Evolutionary conservation across 2,797 vertebrate genomes (phyloP), one percentile per base, ranked within the genome.

Genomic region (Danionella dracula): DNA sequence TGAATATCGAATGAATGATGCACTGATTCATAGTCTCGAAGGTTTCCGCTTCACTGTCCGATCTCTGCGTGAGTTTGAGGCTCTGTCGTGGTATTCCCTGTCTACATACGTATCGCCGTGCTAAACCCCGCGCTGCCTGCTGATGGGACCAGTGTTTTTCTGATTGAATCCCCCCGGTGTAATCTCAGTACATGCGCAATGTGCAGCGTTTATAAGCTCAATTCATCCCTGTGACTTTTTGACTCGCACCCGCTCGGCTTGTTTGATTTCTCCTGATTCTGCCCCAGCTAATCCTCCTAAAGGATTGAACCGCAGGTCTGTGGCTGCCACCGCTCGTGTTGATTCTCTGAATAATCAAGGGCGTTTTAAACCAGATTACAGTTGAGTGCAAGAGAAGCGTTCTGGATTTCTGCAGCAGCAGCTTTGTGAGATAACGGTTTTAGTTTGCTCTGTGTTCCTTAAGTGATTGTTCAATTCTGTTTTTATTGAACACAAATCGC

Each of bases 241-340:
- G 29, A 74, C 42, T 20, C 55, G 41, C 68, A 78, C 54, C 70
- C 76, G 58, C 84, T 61, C 62, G 77, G 73, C 63, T 66, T 66
- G 72, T 78, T 81, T 84, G 86, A 64, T 64, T 64, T 90, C 81
- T 78, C 73, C 80, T 80, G 82, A 84, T 84, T 84, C 88, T 80
- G 76, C 72, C 82, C 78, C 62, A 37, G 78, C 78, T 92, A 89
- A 93, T 93, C 86, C 87, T 89, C 82, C 86, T 83, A 82, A 81
- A 82, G 82, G 88, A 91, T 91, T 48, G 58, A 17, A 19, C 35
- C 4, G 19, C 37, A 16, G 34, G 48, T 60, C 66, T 21, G 19
- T 27, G 23, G 7, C 38, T 11, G 41, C 16, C 40, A 37, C 5
- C 31, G n/a, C 50, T 17, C 16, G 12, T 9, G 49, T 44, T 64